A percentile compares a stretch with the other conserved stretches of the same genome.
Conservation (phyloP, 2,888 invertebrate species). For the Eupithecia pulchellata region DNA sequence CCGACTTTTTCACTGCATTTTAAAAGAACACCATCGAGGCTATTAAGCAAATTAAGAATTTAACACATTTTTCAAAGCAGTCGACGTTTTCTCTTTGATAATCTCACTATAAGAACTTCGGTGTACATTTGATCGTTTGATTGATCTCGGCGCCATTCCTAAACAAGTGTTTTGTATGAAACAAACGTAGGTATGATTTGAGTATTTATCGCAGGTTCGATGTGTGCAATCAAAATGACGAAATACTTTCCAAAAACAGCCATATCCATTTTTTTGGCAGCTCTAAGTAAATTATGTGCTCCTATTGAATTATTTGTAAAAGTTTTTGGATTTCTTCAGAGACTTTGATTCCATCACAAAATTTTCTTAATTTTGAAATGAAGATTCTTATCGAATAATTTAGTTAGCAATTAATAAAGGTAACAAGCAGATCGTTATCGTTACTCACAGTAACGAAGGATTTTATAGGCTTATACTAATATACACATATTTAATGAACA, state of each 20-base stretch:
- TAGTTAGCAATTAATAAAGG: not conserved
- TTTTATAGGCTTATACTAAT: not conserved
- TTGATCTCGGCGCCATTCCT: too few relatives aligned
- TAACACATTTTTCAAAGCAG: not conserved
- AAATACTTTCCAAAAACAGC: not conserved
- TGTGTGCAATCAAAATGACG: not conserved
- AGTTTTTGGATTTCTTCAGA: conserved; percentile 30
- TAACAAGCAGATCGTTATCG: not conserved
- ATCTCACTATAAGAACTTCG: too few relatives aligned
- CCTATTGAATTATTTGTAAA: conserved; percentile 34
- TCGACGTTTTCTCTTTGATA: not conserved
- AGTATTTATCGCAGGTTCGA: not conserved
- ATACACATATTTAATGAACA: not conserved
- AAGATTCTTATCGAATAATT: conserved; percentile 20
- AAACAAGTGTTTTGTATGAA: too few relatives aligned
- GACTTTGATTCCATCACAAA: conserved; percentile 31
- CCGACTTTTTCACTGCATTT: too few relatives aligned
- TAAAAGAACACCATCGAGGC: too few relatives aligned
- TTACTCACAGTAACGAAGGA: not conserved
- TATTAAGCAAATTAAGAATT: too few relatives aligned
- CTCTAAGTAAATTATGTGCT: conserved; percentile 27
- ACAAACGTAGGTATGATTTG: not conserved
- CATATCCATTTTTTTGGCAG: conserved; percentile 17
- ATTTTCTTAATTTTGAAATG: conserved; percentile 23
- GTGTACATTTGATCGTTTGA: too few relatives aligned